phyloP scores from a whole-genome alignment of 1,140 invertebrate genomes.

The Diachasmimorpha longicaudata region DNA sequence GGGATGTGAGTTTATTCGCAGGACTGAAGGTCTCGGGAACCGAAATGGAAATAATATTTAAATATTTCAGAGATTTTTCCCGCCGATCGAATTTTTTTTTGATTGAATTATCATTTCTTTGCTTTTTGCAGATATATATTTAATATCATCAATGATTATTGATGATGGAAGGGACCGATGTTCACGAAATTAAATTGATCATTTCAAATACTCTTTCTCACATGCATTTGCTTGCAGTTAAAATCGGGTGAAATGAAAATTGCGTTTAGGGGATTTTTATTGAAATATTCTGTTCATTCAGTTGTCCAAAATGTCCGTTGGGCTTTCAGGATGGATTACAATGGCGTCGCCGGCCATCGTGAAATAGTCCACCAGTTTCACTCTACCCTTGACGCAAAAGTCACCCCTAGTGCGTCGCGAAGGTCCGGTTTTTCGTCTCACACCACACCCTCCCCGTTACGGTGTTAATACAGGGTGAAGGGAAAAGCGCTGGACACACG shows the following conservation, averaged over 20 bases:
- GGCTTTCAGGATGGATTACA: background rate
- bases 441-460: background rate
- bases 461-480: background rate
- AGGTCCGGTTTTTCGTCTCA: background rate
- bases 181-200: too few species aligned
- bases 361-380: background rate
- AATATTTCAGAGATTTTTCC: too few species aligned
- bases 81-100: too few species aligned
- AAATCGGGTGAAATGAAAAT: background rate
- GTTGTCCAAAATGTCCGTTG: background rate
- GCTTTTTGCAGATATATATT: too few species aligned
- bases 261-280: background rate
- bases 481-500: background rate
- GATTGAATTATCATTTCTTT: too few species aligned
- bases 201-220: too few species aligned
- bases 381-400: slow-evolving; percentile 3
- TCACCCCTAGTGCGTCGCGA: background rate
- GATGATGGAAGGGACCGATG: too few species aligned
- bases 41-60: too few species aligned
- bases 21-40: background rate
- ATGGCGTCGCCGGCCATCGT: slow-evolving; percentile 11
- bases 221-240: background rate
- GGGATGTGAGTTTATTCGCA: background rate
- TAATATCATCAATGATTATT: too few species aligned
- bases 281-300: background rate